Evolutionary conservation across 2,888 invertebrate species (phyloP).

Genomic region (Dicyrtoma fusca): DNA sequence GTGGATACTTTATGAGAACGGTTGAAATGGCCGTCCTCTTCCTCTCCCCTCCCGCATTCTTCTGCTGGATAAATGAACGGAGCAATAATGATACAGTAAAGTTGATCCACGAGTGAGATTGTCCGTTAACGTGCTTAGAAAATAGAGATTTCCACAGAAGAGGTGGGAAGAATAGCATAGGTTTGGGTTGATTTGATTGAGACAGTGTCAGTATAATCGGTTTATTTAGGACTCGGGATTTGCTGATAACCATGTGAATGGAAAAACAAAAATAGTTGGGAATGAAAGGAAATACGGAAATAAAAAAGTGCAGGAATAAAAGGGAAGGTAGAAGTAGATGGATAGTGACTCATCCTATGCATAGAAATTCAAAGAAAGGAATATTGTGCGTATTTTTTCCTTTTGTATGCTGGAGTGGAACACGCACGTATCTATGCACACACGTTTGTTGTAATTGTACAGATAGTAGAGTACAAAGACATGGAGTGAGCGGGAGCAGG

Average conservation of each 20-base stretch:
- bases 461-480: background rate
- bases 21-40: constrained; percentile 28
- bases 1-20: constrained; percentile 13
- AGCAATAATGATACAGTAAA: constrained; percentile 24
- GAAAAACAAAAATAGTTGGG: too few relatives aligned
- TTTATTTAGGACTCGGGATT: background rate
- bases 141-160: background rate
- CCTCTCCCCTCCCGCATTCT: background rate
- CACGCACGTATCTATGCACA: too few relatives aligned
- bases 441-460: background rate
- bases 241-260: too few relatives aligned
- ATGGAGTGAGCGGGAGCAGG: constrained; percentile 8
- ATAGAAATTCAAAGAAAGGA: background rate
- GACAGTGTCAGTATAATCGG: background rate
- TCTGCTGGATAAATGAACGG: constrained; percentile 13
- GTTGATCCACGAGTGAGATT: constrained; percentile 13
- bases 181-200: constrained; percentile 8
- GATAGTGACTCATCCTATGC: background rate
- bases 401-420: too few relatives aligned
- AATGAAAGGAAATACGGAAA: too few relatives aligned
- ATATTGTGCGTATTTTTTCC: too few relatives aligned
- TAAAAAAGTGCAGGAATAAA: background rate
- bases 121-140: too few relatives aligned
- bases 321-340: background rate
- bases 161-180: background rate